Evolutionary conservation across 2,888 invertebrate genomes (phyloP).

Genomic region (Agrilus cyanescens): DNA sequence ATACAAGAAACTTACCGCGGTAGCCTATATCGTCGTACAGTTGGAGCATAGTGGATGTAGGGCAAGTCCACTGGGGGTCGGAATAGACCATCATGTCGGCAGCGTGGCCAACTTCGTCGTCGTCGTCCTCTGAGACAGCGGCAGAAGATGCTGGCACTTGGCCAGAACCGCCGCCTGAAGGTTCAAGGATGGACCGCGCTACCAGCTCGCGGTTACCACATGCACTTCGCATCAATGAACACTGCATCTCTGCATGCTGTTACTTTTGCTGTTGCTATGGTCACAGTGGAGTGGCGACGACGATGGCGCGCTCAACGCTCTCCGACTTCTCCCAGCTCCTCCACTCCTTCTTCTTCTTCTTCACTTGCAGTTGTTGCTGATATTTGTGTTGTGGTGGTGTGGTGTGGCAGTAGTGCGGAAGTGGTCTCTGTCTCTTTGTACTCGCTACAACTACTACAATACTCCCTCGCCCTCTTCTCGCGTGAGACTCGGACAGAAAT

Average conservation of each 20-base stretch:
- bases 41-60: constrained; percentile 45
- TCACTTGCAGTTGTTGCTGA: no score
- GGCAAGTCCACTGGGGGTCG: constrained; percentile 45
- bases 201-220: constrained; percentile 31
- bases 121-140: constrained; percentile 19
- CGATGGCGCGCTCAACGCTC: constrained; percentile 10
- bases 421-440: no score
- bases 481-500: no score
- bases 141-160: constrained; percentile 19
- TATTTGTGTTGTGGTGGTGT: no score
- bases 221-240: constrained; percentile 32
- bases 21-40: constrained; percentile 53
- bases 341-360: constrained; percentile 13
- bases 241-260: constrained; percentile 21
- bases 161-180: constrained; percentile 24
- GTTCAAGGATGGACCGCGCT: constrained; percentile 30
- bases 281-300: constrained; percentile 15
- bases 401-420: no score
- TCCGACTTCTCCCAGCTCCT: constrained; percentile 18
- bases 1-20: constrained; percentile 42
- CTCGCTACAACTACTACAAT: no score
- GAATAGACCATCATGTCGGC: constrained; percentile 47
- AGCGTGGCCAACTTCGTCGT: constrained; percentile 9
- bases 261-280: constrained; percentile 25
- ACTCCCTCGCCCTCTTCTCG: no score